These are phyloP conservation scores for Halyomorpha halys DNA, from an alignment of 1,140 invertebrate species.

Conservation along the genomic window DNA sequence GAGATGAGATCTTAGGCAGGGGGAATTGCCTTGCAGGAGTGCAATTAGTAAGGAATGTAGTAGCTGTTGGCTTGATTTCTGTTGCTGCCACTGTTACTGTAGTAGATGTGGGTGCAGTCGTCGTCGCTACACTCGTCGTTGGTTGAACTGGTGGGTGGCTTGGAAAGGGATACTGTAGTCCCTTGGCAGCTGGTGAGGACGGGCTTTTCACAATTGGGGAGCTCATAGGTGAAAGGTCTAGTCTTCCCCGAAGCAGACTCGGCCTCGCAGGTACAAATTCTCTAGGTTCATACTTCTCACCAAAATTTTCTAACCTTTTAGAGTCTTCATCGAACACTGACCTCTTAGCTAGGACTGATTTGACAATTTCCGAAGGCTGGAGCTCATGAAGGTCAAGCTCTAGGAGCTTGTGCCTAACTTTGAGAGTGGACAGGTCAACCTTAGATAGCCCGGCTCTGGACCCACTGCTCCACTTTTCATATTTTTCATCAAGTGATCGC, in stretches of 20 bases:
- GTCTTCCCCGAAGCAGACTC: constrained; percentile 28
- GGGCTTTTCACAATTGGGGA: constrained; percentile 30
- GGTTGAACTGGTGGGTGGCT: constrained; percentile 50
- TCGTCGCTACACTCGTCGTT: constrained; percentile 27
- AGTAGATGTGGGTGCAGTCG: constrained; percentile 26
- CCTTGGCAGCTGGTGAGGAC: constrained; percentile 41
- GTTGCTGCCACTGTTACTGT: constrained; percentile 22
- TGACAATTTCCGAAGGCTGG: constrained; percentile 87
- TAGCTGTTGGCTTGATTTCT: constrained; percentile 22
- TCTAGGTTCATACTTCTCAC: constrained; percentile 72
- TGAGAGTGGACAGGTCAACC: constrained; percentile 44
- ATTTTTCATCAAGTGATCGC: constrained; percentile 79
- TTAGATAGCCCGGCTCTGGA: constrained; percentile 48
- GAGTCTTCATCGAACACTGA: constrained; percentile 94
- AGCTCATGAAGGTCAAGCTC: constrained; percentile 65
- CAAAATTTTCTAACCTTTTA: constrained; percentile 79
- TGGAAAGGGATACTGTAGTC: constrained; percentile 71
- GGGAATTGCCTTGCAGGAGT: constrained; percentile 25
- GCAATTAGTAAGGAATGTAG: constrained; percentile 29
- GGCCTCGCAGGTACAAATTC: constrained; percentile 39
- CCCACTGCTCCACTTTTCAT: constrained; percentile 72
- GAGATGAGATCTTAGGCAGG: constrained; percentile 29
- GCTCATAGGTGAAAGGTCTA: constrained; percentile 29
- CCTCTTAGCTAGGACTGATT: constrained; percentile 78
- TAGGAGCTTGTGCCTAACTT: constrained; percentile 54